Evolutionary conservation across 1,140 invertebrate genomes (phyloP), one percentile per base, ranked within the genome.

Genomic region (Anastrepha ludens): DNA sequence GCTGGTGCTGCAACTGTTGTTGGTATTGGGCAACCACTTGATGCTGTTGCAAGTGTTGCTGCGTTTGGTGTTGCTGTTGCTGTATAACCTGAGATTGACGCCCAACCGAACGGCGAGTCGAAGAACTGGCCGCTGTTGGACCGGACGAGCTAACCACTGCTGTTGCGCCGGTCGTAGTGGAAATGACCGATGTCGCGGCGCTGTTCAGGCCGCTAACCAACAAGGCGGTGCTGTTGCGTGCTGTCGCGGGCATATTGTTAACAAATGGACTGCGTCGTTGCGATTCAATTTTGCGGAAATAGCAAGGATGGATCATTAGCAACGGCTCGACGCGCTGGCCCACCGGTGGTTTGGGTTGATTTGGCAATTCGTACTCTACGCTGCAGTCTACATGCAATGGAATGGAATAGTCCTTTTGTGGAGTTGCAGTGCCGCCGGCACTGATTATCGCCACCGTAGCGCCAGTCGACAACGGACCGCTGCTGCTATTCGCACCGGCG

Each of bases 241-340:
- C 89, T 20, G 93, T 93, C 67, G 92, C 92, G n/a, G 95, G 95
- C 88, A 96, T 94, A 92, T 96, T 96, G 93, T 96, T 96, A 41
- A 96, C 95, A 93, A 97, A 97, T 20, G 96, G 96, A 91, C 96
- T 96, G 85, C 96, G 95, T 88, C 96, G 94, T 91, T 96, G 96
- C 88, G 95, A 96, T 91, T 97, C 96, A 92, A 96, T 96, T 93
- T 96, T 96, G 87, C 96, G 94, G 94, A 97, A 97, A 93, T 97
- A 97, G 90, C 96, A 97, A n/a, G 97, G 96, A 94, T 97, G 96
- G 91, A 97, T 97, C 96, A 97, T 97, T 85, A 97, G 94, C 89
- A 97, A 94, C 41, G 96, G 96, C 91, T 97, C 96, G 89, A 95
- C 95, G 87, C 95, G 94, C 88, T 96, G 96, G 50, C 96, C 96